Evolutionary conservation across 30 jellyfish, hydroid and myxozoan species (phyloP).

Genomic region (Aurelia sp.): DNA sequence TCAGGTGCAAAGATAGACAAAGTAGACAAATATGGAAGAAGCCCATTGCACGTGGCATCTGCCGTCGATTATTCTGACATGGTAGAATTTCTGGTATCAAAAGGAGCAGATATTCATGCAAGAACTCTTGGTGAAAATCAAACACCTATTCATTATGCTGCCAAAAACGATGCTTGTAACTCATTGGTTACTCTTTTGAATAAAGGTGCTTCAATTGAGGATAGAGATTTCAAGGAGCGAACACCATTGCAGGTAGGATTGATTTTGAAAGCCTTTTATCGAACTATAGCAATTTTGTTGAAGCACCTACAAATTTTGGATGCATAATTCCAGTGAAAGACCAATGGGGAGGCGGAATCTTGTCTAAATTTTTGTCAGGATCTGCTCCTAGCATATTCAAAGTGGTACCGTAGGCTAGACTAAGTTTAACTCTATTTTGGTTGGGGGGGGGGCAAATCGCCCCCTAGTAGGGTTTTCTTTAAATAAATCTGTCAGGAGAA

Average conservation of each 20-base stretch:
- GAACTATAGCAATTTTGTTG: no score
- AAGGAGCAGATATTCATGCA: slow-evolving; percentile 82
- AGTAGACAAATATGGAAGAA: slow-evolving; percentile 91
- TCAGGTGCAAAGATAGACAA: slow-evolving; percentile 91
- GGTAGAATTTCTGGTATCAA: slow-evolving; percentile 79
- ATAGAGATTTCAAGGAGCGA: slow-evolving; percentile 89
- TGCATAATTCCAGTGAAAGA: no score
- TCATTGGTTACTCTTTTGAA: slow-evolving; percentile 70
- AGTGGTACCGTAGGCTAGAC: no score
- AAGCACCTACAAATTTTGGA: no score
- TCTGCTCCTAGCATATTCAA: no score
- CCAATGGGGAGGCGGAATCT: no score
- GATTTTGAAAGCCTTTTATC: no score
- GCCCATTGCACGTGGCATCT: slow-evolving; percentile 98
- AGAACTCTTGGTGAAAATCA: slow-evolving; percentile 92
- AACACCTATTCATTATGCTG: slow-evolving; percentile 95
- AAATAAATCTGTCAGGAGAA: no score
- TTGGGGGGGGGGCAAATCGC: no score
- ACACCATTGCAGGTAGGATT: slow-evolving; percentile 94
- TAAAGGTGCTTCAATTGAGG: slow-evolving; percentile 85
- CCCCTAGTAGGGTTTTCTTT: no score
- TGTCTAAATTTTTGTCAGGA: no score
- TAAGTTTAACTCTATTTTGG: no score
- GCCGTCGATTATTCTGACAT: slow-evolving; percentile 96
- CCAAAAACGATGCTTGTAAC: slow-evolving; percentile 91